Evolutionary conservation across 2,113 vertebrate species (phyloP).

Genomic region (Micromys minutus): DNA sequence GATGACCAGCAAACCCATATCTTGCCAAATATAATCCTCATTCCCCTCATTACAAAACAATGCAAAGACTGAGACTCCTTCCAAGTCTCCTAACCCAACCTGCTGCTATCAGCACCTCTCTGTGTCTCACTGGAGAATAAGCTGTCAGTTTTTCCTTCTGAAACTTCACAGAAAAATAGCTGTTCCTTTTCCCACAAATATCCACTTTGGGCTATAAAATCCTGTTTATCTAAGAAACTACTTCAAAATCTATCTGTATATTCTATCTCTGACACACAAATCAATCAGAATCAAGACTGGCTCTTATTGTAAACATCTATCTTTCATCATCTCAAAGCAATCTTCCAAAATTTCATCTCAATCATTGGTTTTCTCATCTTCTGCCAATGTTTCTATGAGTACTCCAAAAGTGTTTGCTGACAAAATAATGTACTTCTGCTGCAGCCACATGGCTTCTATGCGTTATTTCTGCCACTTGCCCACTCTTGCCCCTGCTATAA

Average conservation of each 20-base stretch:
- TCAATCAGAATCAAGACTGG: neutral
- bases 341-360: neutral
- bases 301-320: neutral
- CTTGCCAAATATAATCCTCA: neutral
- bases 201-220: neutral
- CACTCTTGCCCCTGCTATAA: neutral
- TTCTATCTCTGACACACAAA: neutral
- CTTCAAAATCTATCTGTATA: constrained; percentile 14
- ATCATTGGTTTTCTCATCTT: neutral
- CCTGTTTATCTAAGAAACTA: neutral
- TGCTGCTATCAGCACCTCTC: accelerated
- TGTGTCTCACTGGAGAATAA: neutral
- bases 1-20: neutral
- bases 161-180: neutral
- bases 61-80: neutral
- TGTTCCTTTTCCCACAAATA: neutral
- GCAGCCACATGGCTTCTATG: neutral
- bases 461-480: neutral
- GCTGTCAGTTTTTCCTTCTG: neutral
- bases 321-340: neutral
- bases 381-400: neutral
- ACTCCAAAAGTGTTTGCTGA: neutral
- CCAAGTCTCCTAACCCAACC: neutral
- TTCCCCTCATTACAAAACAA: neutral
- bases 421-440: neutral